Base-by-base conservation (phyloP, 2,113 vertebrate genomes). In the Sarotherodon lohbergeri region DNA sequence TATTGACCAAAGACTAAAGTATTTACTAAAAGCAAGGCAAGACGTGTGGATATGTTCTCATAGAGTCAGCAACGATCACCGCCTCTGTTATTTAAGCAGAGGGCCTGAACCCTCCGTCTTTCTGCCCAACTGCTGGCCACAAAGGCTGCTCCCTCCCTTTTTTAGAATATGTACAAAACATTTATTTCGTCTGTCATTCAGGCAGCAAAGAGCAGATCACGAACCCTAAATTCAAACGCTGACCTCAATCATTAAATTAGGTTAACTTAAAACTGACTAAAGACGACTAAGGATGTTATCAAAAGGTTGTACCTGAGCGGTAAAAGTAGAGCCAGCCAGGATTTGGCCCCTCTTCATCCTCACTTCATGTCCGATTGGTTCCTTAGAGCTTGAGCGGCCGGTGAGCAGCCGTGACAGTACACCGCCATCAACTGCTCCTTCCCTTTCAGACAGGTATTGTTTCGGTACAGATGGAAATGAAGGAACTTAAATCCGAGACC, bases 1-100 rank as follows among this genome's bases (percentile, higher is more conserved):
- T 95, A 96, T 96, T 94, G 96, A 96, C 96, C 96, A 96, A 96
- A 96, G 96, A 96, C 96, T 94, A 95, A 96, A 96, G 94, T 96
- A 95, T 96, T 96, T 95, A 95, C 94, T 94, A 94, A 94, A 96
- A 95, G 90, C 92, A 92, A 94, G 91, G 91, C 90, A 93, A 95
- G 93, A 95, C 13, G 85, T 95, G 93, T 95, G 93, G 90, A 90
- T 92, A 84, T 91, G 93, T 95, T 92, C 84, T 95, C 27, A 27
- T 90, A 76, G 91, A 87, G 90, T 93, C 86, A 91, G 90, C 91
- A 92, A 79, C 85, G 92, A 94, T 92, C 76, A 57, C 90, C 66
- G 32, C 85, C 61, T 92, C 54, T 89, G 80, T 84, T 89, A 89
- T 85, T 82, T 71, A 27, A 73, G 82, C 91, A 87, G 89, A 34